Conservation (phyloP, 1,140 invertebrate genomes). For the Bombus balteatus region DNA sequence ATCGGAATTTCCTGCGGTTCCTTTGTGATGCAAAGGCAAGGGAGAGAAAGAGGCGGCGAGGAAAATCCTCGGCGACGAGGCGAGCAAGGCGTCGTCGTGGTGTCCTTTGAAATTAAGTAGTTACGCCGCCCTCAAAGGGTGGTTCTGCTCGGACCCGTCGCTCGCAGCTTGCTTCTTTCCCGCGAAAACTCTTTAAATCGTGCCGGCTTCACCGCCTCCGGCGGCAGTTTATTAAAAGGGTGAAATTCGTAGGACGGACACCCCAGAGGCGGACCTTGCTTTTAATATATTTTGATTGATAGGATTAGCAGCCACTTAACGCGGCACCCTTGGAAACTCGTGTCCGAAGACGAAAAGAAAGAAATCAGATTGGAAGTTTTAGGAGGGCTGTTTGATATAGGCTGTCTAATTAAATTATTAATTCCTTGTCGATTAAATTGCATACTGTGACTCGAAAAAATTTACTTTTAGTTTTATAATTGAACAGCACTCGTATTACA, state of each 20-base stretch:
- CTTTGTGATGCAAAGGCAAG: conserved; percentile 79
- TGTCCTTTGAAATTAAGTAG: conserved; percentile 78
- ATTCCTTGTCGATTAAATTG: background rate
- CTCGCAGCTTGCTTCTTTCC: conserved; percentile 63
- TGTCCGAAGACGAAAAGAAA: background rate
- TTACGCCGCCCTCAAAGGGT: conserved; percentile 73
- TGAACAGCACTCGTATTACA: background rate
- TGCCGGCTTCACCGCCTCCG: conserved; percentile 46
- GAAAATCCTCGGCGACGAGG: conserved; percentile 54
- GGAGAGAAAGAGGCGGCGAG: conserved; percentile 43
- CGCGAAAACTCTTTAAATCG: conserved; percentile 76
- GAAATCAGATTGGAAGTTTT: background rate
- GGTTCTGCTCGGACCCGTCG: conserved; percentile 39
- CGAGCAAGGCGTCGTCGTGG: conserved; percentile 56
- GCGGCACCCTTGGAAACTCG: conserved; percentile 6
- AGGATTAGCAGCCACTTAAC: conserved; percentile 73
- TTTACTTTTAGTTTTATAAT: background rate
- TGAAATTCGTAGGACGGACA: conserved; percentile 62
- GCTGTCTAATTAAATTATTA: conserved; percentile 10
- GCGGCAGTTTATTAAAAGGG: conserved; percentile 80
- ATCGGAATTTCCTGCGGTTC: conserved; percentile 78
- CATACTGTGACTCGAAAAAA: background rate
- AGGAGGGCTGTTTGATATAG: background rate
- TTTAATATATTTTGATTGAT: conserved; percentile 81
- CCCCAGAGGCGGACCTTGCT: conserved; percentile 58